These are phyloP conservation scores for Atherinosoma microstoma DNA, from an alignment of 2,797 vertebrate species.

Conservation along the genomic window DNA sequence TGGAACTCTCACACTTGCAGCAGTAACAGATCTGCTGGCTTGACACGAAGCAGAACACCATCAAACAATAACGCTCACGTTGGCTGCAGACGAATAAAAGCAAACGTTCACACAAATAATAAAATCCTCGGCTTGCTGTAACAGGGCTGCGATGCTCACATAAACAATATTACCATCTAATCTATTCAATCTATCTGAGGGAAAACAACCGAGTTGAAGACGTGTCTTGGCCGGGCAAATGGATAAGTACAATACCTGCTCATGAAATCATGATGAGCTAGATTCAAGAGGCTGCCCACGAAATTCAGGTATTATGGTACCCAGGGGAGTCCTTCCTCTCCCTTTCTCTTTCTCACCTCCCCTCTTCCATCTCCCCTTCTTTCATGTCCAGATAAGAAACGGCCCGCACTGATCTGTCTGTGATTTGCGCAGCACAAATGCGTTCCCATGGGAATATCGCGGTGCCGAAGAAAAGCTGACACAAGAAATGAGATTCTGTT, in stretches of 20 bases:
- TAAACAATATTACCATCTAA: constrained; percentile 54
- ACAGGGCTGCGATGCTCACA: constrained; percentile 29
- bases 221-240: constrained; percentile 32
- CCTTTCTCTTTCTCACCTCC: constrained; percentile 34
- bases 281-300: constrained; percentile 55
- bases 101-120: constrained; percentile 60
- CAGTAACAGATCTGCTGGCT: constrained; percentile 63
- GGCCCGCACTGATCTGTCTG: constrained; percentile 75
- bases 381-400: constrained; percentile 81
- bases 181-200: constrained; percentile 41
- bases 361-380: constrained; percentile 63
- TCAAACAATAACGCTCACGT: constrained; percentile 33
- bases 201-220: constrained; percentile 25
- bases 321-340: constrained; percentile 42
- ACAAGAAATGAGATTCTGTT: constrained; percentile 79
- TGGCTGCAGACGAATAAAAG: constrained; percentile 46
- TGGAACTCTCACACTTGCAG: constrained; percentile 62
- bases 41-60: constrained; percentile 54
- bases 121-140: constrained; percentile 46
- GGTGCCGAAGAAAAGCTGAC: constrained; percentile 79
- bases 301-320: constrained; percentile 70
- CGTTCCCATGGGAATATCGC: constrained; percentile 77
- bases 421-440: constrained; percentile 78
- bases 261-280: constrained; percentile 66
- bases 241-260: constrained; percentile 53